Conservation (phyloP, 1,140 invertebrate species). For the Drosophila sechellia region DNA sequence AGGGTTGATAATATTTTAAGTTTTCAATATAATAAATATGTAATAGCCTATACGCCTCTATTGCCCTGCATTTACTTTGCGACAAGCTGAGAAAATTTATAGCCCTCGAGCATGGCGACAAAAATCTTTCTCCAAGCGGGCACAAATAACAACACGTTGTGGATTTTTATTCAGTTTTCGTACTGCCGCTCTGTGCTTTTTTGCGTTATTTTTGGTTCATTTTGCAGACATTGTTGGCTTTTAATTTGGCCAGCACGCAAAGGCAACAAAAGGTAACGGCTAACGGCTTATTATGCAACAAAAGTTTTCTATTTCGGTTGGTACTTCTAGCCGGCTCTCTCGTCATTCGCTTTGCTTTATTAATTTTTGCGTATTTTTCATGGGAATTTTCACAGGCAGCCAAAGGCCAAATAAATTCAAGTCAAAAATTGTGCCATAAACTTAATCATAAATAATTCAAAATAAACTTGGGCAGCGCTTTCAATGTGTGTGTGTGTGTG, state of each 20-base stretch:
- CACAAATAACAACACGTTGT: slow-evolving; percentile 77
- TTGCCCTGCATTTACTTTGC: slow-evolving; percentile 28
- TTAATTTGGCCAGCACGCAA: slow-evolving; percentile 77
- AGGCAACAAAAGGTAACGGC: slow-evolving; percentile 63
- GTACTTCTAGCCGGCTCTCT: slow-evolving; percentile 33
- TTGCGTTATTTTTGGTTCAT: slow-evolving; percentile 71
- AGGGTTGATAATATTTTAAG: not conserved
- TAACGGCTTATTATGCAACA: slow-evolving; percentile 71
- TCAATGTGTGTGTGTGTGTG: slow-evolving; percentile 13
- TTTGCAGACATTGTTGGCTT: slow-evolving; percentile 80
- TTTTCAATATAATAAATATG: too few relatives aligned
- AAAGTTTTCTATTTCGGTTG: slow-evolving; percentile 69
- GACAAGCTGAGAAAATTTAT: slow-evolving; percentile 78
- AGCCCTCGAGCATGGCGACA: slow-evolving; percentile 70
- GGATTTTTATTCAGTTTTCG: slow-evolving; percentile 40
- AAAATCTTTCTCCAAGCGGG: slow-evolving; percentile 67
- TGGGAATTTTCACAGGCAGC: slow-evolving; percentile 50
- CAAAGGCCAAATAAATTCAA: slow-evolving; percentile 70
- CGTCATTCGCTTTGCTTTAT: slow-evolving; percentile 53
- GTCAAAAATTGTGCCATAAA: slow-evolving; percentile 79
- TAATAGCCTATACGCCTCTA: slow-evolving; percentile 1
- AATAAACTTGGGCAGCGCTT: slow-evolving; percentile 49
- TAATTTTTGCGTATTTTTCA: slow-evolving; percentile 80
- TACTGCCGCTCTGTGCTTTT: slow-evolving; percentile 15
- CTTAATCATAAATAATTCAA: slow-evolving; percentile 82